Evolutionary conservation across 1,140 invertebrate genomes (phyloP), one percentile per base, ranked within the genome.

Genomic region (Dendroctonus ponderosae): DNA sequence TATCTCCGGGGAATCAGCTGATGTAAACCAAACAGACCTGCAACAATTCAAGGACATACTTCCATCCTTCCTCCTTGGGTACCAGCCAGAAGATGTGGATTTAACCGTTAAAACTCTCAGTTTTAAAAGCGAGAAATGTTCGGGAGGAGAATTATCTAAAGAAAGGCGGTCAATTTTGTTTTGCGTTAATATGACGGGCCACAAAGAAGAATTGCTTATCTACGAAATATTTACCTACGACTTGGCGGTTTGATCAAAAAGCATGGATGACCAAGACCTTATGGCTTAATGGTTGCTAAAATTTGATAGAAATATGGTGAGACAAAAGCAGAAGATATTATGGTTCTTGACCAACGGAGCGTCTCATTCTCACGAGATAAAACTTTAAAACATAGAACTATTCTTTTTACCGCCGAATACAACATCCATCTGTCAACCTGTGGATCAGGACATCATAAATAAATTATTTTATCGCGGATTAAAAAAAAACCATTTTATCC

Each of bases 361-460:
- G 43, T 73, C 48, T 8, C 80, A 83, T 70, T 63, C 66, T 49
- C 52, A 44, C 38, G 67, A 70, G 8, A 58, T 73, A 41, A 64
- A 76, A 49, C 67, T 77, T 11, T 61, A 68, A 65, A 74, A 76
- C 70, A 72, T 82, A 7, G 78, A 74, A 71, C 46, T 82, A 5
- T 61, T 75, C 37, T 83, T 79, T 72, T 71, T 83, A 39, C 80
- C 80, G 40, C 71, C 77, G 14, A 84, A 84, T 71, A 80, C 78
- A 5, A 83, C 81, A 26, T 77, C 76, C 6, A 70, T 76, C 52
- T 67, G 83, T n/a, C 81, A 84, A 71, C 80, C 79, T 44, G 71
- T 84, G 66, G 79, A 83, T 72, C 77, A 79, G 73, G 79, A 79
- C 14, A 77, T 84, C 48, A 84, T 82, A 58, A 76, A 74, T 60